Percentiles rank a stretch among this genome's conserved stretches.
Evolutionary conservation across 1,140 invertebrate genomes (phyloP).

Genomic region (Pogonognathellus flavescens): DNA sequence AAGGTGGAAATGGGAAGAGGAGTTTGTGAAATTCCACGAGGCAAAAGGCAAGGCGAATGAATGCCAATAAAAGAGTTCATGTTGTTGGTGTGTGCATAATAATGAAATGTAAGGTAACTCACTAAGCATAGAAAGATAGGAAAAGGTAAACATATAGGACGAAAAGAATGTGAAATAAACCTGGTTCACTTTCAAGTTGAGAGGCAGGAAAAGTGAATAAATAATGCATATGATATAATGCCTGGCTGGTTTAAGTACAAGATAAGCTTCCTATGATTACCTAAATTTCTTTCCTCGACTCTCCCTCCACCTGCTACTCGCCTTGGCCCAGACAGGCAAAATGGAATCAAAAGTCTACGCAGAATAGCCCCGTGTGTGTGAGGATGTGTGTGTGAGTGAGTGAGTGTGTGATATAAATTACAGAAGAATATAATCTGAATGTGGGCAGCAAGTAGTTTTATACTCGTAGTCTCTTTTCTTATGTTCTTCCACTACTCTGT

Average conservation of each 20-base stretch:
- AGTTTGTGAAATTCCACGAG: constrained; percentile 47
- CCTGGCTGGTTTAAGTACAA: background rate
- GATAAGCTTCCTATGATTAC: constrained; percentile 51
- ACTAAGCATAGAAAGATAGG: too few relatives aligned
- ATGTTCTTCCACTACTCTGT: background rate
- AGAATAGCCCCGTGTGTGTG: constrained; percentile 19
- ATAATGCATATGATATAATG: constrained; percentile 29
- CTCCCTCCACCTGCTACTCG: constrained; percentile 48
- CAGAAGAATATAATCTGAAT: constrained; percentile 9
- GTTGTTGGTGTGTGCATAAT: background rate
- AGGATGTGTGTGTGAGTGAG: background rate
- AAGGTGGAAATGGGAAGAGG: constrained; percentile 39
- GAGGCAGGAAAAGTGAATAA: constrained; percentile 46
- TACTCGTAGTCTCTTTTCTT: background rate
- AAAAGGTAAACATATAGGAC: background rate
- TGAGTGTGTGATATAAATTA: constrained; percentile 41
- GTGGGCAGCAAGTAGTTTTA: background rate
- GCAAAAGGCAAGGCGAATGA: constrained; percentile 19
- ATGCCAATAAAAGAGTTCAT: constrained; percentile 50
- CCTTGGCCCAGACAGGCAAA: constrained; percentile 22
- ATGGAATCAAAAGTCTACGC: constrained; percentile 36
- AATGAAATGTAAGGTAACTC: background rate
- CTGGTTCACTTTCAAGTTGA: constrained; percentile 33
- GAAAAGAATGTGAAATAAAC: background rate
- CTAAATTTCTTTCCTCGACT: constrained; percentile 38